phyloP scores from a whole-genome alignment of 2,113 vertebrate genomes.

The Synodontis membranacea region DNA sequence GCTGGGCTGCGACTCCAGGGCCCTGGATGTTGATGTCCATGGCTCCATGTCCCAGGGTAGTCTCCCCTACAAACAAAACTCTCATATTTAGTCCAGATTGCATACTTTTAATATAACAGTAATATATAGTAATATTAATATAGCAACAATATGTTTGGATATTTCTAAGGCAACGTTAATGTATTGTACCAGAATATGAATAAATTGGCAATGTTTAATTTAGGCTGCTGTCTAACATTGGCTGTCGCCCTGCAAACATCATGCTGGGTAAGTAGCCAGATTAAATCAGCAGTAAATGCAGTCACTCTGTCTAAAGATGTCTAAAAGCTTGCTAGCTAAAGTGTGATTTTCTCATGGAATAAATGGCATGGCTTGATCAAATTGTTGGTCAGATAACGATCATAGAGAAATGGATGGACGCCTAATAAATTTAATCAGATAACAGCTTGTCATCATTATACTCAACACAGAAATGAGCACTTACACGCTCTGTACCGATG shows the following conservation, averaged over 20 bases:
- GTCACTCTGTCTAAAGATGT: too few species aligned
- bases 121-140: not conserved
- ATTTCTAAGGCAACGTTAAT: not conserved
- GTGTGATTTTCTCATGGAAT: not conserved
- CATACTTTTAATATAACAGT: not conserved
- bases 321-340: not conserved
- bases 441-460: not conserved
- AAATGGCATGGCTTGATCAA: not conserved
- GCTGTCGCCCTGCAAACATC: not conserved
- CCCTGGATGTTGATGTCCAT: conserved; percentile 87
- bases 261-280: not conserved
- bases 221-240: not conserved
- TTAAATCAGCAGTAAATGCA: not conserved
- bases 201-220: not conserved
- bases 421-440: not conserved
- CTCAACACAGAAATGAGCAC: too few species aligned
- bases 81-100: conserved; percentile 1
- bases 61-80: conserved; percentile 74
- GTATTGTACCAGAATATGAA: not conserved
- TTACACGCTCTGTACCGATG: too few species aligned
- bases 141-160: not conserved
- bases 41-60: conserved; percentile 80
- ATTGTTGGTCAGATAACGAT: not conserved
- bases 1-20: conserved; percentile 79
- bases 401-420: not conserved